phyloP scores from a whole-genome alignment of 1,140 invertebrate genomes.

The Sycophila sp. region DNA sequence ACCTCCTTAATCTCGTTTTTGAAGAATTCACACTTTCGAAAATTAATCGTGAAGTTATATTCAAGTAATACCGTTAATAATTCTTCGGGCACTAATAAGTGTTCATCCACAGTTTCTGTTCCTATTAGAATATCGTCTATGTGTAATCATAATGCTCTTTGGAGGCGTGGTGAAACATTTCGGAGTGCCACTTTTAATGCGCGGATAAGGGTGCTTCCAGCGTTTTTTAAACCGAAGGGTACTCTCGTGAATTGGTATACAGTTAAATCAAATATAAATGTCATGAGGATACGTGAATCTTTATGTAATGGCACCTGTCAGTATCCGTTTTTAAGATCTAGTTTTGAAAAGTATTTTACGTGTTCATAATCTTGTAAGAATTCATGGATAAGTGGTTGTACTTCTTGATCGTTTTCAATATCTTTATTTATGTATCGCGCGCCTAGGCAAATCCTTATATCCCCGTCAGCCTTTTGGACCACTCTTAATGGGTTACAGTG shows the following conservation, averaged over 20 bases:
- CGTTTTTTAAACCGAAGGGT: conserved; percentile 22
- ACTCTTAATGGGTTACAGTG: conserved; percentile 53
- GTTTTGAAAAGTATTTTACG: conserved; percentile 40
- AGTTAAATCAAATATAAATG: conserved; percentile 46
- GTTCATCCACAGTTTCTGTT: no score
- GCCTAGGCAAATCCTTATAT: not conserved
- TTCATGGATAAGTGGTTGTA: conserved; percentile 46
- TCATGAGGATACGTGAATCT: conserved; percentile 49
- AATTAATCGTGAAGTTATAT: conserved; percentile 8
- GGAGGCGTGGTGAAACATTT: not conserved
- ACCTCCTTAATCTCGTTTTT: not conserved
- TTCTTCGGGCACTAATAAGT: no score
- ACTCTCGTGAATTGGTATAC: conserved; percentile 30
- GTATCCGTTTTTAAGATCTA: conserved; percentile 54
- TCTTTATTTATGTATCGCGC: conserved; percentile 43
- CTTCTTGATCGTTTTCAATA: conserved; percentile 49
- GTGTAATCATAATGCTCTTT: not conserved
- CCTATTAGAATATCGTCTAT: not conserved
- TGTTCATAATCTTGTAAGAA: conserved; percentile 46
- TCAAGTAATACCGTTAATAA: not conserved
- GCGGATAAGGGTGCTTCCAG: conserved; percentile 18
- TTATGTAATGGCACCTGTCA: conserved; percentile 53
- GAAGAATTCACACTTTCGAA: conserved; percentile 12
- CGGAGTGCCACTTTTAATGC: not conserved
- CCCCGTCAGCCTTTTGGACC: conserved; percentile 44